Base-by-base conservation (phyloP, 2,797 vertebrate genomes). In the Ptychadena robeensis region DNA sequence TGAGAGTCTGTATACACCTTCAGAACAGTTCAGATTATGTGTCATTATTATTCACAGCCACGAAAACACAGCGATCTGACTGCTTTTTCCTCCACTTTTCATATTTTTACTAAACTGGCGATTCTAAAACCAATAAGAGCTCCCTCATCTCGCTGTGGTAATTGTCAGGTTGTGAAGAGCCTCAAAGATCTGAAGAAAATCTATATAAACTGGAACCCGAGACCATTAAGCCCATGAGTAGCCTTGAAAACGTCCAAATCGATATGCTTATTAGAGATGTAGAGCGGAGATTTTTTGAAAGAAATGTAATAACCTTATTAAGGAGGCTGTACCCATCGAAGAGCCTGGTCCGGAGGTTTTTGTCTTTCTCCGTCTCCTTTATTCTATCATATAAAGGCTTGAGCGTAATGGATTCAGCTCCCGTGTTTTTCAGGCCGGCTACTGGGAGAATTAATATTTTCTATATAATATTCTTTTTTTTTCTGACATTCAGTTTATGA, bases 141-240 rank as follows among this genome's bases (percentile, higher is more conserved):
- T 34, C 31, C 11, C 22, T 32, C 38, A 32, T 30, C 59, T 53
- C 63, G 3, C 22, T 27, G 0, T 30, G 8, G 64, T 78, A 78
- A 78, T 67, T 67, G 61, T 53, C 75, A 78, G 67, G n/a, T 69
- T 69, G 37, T 27, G 64, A 48, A 35, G 28, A 67, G 75, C 38
- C 38, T 68, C 22, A 25, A 53, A 67, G 40, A 78, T 22, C 38
- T 34, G 37, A 48, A 48, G 22, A 53, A 78, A 78, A 78, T 78
- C 30, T n/a, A 78, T 78, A 53, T 9, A 32, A 32, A 9, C 9
- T 44, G 31, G 35, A 27, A 37, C 22, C 79, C 18, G 10, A 27
- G 35, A 40, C 28, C 35, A 63, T 72, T 59, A 38, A 61, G 48
- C 53, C 35, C n/a, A 59, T 57, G 37, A 70, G 40, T 37, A 25